Base-by-base conservation (phyloP, 37 sponge, comb jelly and placozoan genomes). In the Halichondria panicea region DNA sequence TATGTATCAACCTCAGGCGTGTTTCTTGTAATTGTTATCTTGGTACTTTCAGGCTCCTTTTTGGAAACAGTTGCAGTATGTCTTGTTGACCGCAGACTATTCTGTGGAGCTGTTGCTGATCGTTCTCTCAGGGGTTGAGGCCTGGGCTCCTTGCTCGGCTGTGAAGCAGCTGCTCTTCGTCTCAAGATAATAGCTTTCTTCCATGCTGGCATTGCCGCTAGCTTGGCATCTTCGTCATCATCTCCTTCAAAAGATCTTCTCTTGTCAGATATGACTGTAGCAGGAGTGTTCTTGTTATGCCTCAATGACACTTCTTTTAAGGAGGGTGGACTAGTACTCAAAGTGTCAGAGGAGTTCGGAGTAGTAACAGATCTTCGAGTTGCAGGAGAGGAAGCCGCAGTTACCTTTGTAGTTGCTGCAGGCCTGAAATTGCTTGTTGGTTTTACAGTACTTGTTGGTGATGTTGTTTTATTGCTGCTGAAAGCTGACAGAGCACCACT, bases 151-250 rank as follows among this genome's bases (percentile, higher is more conserved):
- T 22, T 60, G 63, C 38, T 65, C 66, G 31, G 30, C 66, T 65
- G 31, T 43, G 70, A n/a, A n/a, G n/a, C n/a, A n/a, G n/a, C n/a
- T n/a, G 39, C n/a, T 35, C 22, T 66, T 50, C 60, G 59, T 37
- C 71, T 57, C 38, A 76, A 24, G 3, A 88, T 58, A 19, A 88
- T 57, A 24, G 68, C 83, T 39, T 68, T 76, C 76, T 81, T 81
- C 88, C 88, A 88, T 28, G 83, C 67, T 25, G 88, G 88, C 56
- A 88, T 38, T 22, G 38, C 41, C 40, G 68, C 70, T 24, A 79
- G 41, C 3, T 46, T 36, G 33, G 67, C 40, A 66, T 66, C 78
- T 3, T 66, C 78, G 18, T 46, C 64, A 75, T 75, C 76, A 5
- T 43, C 64, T 34, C 19, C 15, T 4, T 63, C 65, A 63, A 55